phyloP scores from a whole-genome alignment of 2,888 invertebrate genomes.

The Lithophane leautieri region DNA sequence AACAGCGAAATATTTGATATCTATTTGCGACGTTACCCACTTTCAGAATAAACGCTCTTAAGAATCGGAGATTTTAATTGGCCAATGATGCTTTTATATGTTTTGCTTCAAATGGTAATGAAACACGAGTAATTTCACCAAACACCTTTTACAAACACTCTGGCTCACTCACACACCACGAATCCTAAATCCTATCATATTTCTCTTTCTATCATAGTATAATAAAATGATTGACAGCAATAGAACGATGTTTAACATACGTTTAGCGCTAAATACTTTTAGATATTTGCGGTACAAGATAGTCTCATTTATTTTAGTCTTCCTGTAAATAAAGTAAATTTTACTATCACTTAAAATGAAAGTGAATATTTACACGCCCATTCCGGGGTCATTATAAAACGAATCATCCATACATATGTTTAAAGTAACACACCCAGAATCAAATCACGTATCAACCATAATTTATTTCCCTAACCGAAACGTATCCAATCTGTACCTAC shows the following conservation, averaged over 20 bases:
- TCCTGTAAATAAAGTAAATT: background rate
- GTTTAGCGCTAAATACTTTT: no score
- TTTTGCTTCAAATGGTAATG: background rate
- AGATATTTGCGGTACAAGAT: no score
- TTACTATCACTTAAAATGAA: background rate
- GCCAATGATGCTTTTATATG: background rate
- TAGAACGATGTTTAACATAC: no score
- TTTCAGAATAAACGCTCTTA: no score
- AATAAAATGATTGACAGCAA: no score
- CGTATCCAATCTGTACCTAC: conserved; percentile 14
- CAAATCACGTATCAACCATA: conserved; percentile 10
- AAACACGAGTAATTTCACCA: background rate
- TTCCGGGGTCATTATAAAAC: background rate
- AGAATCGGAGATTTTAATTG: background rate
- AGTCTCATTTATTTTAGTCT: background rate
- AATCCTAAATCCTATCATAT: no score
- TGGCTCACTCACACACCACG: no score
- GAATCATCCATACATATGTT: background rate
- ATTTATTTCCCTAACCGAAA: conserved; percentile 21
- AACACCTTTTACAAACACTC: background rate
- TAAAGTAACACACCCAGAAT: conserved; percentile 9
- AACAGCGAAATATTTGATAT: no score
- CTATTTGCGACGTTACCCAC: no score
- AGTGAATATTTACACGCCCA: background rate
- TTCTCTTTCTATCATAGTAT: no score